These are phyloP conservation scores for Steinernema scapterisci DNA, from an alignment of 2,888 invertebrate genomes.

Conservation along the genomic window DNA sequence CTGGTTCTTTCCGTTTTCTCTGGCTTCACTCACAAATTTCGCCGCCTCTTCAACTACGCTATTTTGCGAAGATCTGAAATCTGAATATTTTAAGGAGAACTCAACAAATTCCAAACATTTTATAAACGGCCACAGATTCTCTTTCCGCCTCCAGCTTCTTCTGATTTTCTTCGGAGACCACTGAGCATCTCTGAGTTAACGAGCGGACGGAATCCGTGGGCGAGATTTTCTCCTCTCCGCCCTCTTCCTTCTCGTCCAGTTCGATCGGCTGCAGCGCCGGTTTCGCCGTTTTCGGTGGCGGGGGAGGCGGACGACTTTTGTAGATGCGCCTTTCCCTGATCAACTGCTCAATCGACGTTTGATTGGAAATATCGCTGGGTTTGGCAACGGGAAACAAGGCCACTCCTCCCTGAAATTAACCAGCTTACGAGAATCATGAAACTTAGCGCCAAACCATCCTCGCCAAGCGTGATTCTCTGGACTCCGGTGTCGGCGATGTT, in stretches of 20 bases:
- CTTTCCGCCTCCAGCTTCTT: neutral
- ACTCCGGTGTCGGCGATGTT: too few species aligned
- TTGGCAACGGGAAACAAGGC: conserved; percentile 1
- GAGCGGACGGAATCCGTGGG: conserved; percentile 12
- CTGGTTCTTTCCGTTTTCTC: neutral
- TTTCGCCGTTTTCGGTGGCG: conserved; percentile 4
- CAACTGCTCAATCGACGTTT: conserved; percentile 1
- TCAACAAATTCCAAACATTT: neutral
- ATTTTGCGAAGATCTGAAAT: neutral
- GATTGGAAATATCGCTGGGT: neutral
- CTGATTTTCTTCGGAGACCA: neutral
- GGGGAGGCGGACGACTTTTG: conserved; percentile 9
- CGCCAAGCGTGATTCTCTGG: too few species aligned
- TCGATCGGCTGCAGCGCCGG: neutral
- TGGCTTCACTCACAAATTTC: neutral
- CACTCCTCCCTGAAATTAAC: neutral
- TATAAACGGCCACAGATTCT: neutral
- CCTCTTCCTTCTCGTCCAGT: neutral
- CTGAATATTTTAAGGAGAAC: neutral
- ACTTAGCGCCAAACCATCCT: neutral
- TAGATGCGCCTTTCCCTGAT: conserved; percentile 1
- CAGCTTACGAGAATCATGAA: neutral
- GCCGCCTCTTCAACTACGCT: conserved; percentile 8
- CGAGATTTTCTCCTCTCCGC: neutral
- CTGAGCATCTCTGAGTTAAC: neutral